These are phyloP conservation scores for Leptarthrus brevirostris DNA, from an alignment of 2,888 invertebrate species.

Conservation along the genomic window DNA sequence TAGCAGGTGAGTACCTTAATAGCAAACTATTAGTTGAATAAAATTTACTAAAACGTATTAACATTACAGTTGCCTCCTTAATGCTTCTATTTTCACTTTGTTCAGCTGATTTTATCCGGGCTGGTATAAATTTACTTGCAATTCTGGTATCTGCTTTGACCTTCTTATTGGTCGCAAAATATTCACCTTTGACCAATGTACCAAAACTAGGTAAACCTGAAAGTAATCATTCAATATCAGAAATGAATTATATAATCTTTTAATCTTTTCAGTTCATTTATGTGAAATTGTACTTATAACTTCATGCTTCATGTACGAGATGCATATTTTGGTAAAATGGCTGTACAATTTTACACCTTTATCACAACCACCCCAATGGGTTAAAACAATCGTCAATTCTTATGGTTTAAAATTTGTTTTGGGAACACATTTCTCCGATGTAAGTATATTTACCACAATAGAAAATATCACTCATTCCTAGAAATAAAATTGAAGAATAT, in stretches of 20 bases:
- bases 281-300: conserved; percentile 60
- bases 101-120: conserved; percentile 61
- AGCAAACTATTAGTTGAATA: not conserved
- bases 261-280: conserved; percentile 58
- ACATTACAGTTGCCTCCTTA: conserved; percentile 59
- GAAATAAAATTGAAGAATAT: too few relatives aligned
- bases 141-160: conserved; percentile 59
- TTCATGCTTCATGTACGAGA: conserved; percentile 60
- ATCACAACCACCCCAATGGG: conserved; percentile 56
- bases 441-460: too few relatives aligned
- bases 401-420: conserved; percentile 59
- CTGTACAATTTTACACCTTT: conserved; percentile 62
- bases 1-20: conserved; percentile 59
- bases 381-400: conserved; percentile 58
- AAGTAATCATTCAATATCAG: not conserved
- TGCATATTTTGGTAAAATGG: conserved; percentile 62
- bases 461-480: too few relatives aligned
- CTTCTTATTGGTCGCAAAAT: conserved; percentile 61
- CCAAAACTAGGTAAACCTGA: conserved; percentile 61
- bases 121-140: conserved; percentile 60
- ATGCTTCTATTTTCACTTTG: conserved; percentile 62
- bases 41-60: conserved; percentile 4
- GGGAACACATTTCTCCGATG: conserved; percentile 60
- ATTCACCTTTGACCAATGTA: conserved; percentile 62
- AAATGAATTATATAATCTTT: conserved; percentile 10